Percentiles rank a stretch among this genome's conserved stretches.
Conservation (phyloP, 2,888 invertebrate species). For the Campoletis raptor region DNA sequence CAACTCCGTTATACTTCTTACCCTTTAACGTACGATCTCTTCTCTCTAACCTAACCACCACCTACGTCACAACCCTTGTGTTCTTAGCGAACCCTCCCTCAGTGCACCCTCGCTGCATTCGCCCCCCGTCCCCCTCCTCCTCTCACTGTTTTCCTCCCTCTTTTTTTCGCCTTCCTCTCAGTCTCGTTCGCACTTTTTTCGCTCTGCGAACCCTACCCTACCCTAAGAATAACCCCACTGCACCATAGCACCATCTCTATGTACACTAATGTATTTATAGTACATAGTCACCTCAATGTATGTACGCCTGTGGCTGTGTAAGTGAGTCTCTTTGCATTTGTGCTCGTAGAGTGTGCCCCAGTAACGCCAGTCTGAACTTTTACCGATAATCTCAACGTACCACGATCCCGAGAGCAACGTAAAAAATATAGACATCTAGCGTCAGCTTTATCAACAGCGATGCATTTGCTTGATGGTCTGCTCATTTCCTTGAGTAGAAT, state of each 20-base stretch:
- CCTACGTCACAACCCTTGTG: constrained; percentile 67
- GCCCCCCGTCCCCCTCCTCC: neutral
- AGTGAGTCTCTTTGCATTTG: constrained; percentile 4
- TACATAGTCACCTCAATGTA: constrained; percentile 13
- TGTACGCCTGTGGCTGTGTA: neutral
- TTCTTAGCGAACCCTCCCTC: constrained; percentile 69
- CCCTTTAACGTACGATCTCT: constrained; percentile 43
- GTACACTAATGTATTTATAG: constrained; percentile 60
- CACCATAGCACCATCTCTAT: constrained; percentile 77
- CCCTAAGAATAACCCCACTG: constrained; percentile 80
- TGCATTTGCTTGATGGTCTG: constrained; percentile 7
- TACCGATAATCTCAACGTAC: constrained; percentile 34
- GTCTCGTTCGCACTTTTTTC: constrained; percentile 75
- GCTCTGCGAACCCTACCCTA: constrained; percentile 79
- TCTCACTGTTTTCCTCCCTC: constrained; percentile 71
- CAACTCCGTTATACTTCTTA: constrained; percentile 34
- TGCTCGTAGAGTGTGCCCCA: constrained; percentile 39
- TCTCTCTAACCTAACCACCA: constrained; percentile 43
- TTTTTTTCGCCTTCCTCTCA: constrained; percentile 48
- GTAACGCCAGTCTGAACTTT: constrained; percentile 43
- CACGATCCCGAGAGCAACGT: neutral
- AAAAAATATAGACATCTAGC: neutral
- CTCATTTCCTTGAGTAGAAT: neutral
- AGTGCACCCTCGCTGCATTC: constrained; percentile 44
- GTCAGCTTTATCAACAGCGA: neutral